Percentiles rank a stretch among this genome's conserved stretches.
phyloP scores from a whole-genome alignment of 2,113 vertebrate genomes.

The Malurus alboscapulatus region DNA sequence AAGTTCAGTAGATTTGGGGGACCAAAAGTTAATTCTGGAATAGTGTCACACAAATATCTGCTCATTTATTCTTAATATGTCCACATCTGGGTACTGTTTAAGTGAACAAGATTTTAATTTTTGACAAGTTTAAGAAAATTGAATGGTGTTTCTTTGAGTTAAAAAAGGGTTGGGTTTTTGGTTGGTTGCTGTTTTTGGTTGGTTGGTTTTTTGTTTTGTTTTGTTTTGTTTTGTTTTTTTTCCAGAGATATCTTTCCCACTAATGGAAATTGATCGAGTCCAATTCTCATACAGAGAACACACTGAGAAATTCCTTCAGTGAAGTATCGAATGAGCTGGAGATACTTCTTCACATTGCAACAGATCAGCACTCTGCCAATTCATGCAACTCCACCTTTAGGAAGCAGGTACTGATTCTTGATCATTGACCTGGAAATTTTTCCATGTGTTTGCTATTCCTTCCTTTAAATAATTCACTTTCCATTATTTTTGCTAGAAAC shows the following conservation, averaged over 20 bases:
- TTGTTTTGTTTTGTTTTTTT: not conserved
- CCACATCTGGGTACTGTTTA: not conserved
- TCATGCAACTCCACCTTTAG: not conserved
- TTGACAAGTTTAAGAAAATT: not conserved
- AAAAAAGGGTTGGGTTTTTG: not conserved
- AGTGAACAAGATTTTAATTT: not conserved
- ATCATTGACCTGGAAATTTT: conserved; percentile 19
- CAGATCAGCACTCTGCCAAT: not conserved
- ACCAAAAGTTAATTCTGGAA: not conserved
- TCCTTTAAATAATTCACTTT: conserved; percentile 10
- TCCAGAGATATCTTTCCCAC: not conserved
- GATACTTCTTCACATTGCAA: not conserved
- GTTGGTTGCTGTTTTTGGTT: not conserved
- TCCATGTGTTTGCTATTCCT: not conserved
- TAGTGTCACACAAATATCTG: not conserved
- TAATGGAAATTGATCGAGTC: conserved; percentile 11
- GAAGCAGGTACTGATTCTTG: not conserved
- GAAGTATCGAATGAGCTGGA: not conserved
- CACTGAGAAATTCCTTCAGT: not conserved
- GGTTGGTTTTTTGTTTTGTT: not conserved
- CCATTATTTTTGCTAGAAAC: not conserved
- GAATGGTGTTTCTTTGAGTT: not conserved
- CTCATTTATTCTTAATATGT: not conserved
- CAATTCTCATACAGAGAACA: not conserved
- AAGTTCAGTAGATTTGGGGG: not conserved